Evolutionary conservation across 2,888 invertebrate species (phyloP).

Genomic region (Ophioninae sp.): DNA sequence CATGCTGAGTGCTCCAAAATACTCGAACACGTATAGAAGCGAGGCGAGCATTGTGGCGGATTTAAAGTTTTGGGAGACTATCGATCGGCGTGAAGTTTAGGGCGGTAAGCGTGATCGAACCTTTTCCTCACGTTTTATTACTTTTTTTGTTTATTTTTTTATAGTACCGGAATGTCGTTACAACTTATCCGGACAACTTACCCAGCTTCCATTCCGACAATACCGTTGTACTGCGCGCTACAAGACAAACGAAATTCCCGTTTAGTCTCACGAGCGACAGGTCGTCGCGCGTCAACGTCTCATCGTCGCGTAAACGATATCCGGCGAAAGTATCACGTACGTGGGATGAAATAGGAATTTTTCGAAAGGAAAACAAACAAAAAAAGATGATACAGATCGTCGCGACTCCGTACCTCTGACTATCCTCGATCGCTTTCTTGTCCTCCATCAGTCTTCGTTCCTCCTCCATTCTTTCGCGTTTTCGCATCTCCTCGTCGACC

Average conservation of each 20-base stretch:
- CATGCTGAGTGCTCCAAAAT: not conserved
- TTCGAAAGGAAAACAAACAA: not conserved
- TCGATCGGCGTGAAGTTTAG: not conserved
- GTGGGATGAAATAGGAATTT: not conserved
- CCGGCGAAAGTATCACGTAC: constrained; percentile 3
- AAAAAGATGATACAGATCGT: not conserved
- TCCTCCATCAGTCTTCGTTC: constrained; percentile 84
- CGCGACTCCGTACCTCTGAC: constrained; percentile 82
- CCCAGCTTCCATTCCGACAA: constrained; percentile 82
- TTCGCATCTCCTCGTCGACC: constrained; percentile 93
- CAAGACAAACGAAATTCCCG: constrained; percentile 73
- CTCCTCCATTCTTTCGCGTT: constrained; percentile 88
- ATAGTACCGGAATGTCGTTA: constrained; percentile 40
- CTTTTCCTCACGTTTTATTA: constrained; percentile 8
- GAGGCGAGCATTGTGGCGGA: too few species aligned
- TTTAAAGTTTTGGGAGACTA: too few species aligned
- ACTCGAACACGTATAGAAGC: not conserved
- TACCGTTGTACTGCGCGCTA: constrained; percentile 83
- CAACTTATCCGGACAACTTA: constrained; percentile 77
- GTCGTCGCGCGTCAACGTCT: constrained; percentile 4
- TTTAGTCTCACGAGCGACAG: constrained; percentile 60
- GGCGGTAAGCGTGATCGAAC: not conserved
- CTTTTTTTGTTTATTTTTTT: constrained; percentile 18
- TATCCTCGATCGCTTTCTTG: constrained; percentile 85
- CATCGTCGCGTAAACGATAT: not conserved